phyloP scores from a whole-genome alignment of 2,797 vertebrate genomes.

The Dipus sagitta region DNA sequence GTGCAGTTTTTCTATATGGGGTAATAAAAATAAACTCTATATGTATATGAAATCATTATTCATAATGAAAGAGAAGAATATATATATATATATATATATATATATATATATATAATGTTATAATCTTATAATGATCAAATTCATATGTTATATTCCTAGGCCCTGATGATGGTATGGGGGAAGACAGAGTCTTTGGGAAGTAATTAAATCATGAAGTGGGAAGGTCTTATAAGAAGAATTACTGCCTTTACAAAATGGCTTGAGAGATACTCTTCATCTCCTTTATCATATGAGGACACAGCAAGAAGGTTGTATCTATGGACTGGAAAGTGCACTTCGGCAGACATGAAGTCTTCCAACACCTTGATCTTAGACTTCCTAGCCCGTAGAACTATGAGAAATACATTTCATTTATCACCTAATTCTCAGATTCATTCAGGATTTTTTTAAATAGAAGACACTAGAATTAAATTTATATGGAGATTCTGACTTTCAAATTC shows the following conservation, averaged over 20 bases:
- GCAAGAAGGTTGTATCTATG: neutral
- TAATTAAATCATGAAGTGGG: neutral
- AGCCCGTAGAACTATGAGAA: neutral
- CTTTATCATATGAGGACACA: neutral
- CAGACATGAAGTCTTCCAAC: neutral
- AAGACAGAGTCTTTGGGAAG: neutral
- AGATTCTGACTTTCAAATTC: slow-evolving; percentile 83
- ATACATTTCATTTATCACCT: slow-evolving; percentile 24
- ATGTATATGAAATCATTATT: slow-evolving; percentile 4
- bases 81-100: neutral
- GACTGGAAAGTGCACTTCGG: neutral
- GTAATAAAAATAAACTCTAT: neutral
- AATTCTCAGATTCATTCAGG: slow-evolving; percentile 39
- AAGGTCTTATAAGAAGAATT: neutral
- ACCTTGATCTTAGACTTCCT: neutral
- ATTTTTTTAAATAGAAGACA: slow-evolving; percentile 76
- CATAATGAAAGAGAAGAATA: neutral
- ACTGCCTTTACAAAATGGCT: neutral
- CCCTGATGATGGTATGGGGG: neutral
- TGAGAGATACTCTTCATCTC: neutral
- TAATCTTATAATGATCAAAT: neutral
- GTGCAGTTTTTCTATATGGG: neutral
- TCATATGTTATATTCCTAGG: neutral
- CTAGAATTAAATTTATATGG: slow-evolving; percentile 76
- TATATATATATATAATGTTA: neutral